Base-by-base conservation (phyloP, 2,113 vertebrate species). In the Gadus macrocephalus region DNA sequence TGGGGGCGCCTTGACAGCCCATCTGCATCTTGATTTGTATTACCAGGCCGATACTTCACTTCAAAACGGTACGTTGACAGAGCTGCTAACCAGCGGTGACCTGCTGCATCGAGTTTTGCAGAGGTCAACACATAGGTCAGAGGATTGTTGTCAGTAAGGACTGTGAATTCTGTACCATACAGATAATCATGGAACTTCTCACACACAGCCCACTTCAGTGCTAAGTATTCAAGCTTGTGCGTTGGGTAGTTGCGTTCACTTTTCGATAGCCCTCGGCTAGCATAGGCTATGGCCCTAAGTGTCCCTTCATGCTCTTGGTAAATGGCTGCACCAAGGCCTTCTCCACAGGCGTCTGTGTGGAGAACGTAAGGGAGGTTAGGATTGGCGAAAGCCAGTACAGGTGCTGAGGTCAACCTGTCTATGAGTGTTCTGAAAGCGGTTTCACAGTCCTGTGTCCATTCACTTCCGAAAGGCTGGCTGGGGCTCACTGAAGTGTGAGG, bases 221-320 rank as follows among this genome's bases (percentile, higher is more conserved):
- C 17, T 9, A 67, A 16, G 9, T 68, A 58, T 17, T 78, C 76
- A 9, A 74, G 65, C 19, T 71, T 71, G 64, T 75, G 68, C 0
- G 62, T 64, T 0, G 72, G 77, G 5, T 68, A 75, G 65, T 16
- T 53, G 1, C 28, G n/a, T 19, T 78, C 77, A 64, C 68, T 61
- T 3, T 14, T 31, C 5, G 64, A 67, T 0, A 78, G 15, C 5
- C 67, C 72, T n/a, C 69, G 15, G 9, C 65, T 71, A 5, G 60
- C 69, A 62, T 71, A 76, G 0, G 64, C 69, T 8, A 64, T 67
- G 1, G 67, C 69, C 5, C 11, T 63, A 12, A 76, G 5, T 12
- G 56, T 0, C 3, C 73, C 67, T 4, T 61, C 63, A 12, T 73
- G 76, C n/a, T 70, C 20, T 8, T 78, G 76, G 6, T 73, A 78